Conservation (phyloP, 2,888 invertebrate genomes). For the Metopia argyrocephala region DNA sequence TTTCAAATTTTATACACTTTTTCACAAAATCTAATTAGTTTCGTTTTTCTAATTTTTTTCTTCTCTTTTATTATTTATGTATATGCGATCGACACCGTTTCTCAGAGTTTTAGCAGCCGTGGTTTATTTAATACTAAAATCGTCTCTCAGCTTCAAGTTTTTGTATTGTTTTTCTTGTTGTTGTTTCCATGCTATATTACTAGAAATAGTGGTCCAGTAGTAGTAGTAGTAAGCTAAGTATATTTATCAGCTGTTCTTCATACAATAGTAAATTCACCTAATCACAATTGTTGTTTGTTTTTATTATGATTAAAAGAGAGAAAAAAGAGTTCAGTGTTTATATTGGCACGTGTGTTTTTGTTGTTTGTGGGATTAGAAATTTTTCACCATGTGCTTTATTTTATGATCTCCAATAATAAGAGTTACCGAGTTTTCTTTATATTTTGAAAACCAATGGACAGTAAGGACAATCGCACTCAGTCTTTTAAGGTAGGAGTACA, state of each 20-base stretch:
- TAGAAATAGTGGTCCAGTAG: background rate
- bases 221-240: no score
- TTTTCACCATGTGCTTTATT: slow-evolving; percentile 16
- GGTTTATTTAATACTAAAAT: background rate
- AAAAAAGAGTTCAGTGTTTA: slow-evolving; percentile 17
- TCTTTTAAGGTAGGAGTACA: no score
- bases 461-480: no score
- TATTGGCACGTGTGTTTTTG: slow-evolving; percentile 17
- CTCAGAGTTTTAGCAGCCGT: background rate
- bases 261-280: slow-evolving; percentile 49
- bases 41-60: slow-evolving; percentile 13
- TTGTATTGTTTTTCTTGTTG: background rate
- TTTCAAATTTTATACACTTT: background rate
- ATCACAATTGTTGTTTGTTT: slow-evolving; percentile 10
- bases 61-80: background rate
- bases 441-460: background rate
- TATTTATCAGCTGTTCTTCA: slow-evolving; percentile 38
- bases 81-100: background rate
- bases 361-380: slow-evolving; percentile 12
- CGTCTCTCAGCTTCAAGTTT: background rate
- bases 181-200: background rate
- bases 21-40: slow-evolving; percentile 15
- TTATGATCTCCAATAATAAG: background rate
- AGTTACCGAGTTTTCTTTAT: background rate
- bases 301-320: background rate